Evolutionary conservation across 1,140 invertebrate species (phyloP).

Genomic region (Drosophila santomea): DNA sequence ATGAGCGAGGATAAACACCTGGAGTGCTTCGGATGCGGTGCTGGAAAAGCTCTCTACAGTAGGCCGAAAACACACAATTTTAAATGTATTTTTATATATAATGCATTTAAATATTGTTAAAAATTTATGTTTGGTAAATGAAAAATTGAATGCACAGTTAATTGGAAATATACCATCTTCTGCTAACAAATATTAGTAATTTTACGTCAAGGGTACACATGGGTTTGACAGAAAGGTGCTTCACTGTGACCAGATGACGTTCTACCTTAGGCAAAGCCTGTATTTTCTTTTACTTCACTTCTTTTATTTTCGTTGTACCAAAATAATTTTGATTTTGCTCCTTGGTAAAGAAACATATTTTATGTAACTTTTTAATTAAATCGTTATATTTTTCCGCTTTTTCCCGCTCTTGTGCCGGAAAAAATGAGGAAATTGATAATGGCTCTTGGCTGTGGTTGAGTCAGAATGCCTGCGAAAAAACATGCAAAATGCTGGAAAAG

Average conservation of each 20-base stretch:
- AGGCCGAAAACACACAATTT: neutral
- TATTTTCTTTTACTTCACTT: conserved; percentile 12
- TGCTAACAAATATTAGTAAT: neutral
- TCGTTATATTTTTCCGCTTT: conserved; percentile 39
- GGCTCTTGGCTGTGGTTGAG: conserved; percentile 48
- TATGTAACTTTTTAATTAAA: conserved; percentile 81
- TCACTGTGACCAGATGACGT: neutral
- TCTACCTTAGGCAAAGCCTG: conserved; percentile 7
- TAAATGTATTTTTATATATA: too few species aligned
- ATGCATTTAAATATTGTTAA: too few species aligned
- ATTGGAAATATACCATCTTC: too few species aligned
- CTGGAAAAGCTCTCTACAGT: conserved; percentile 6
- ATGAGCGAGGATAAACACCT: conserved; percentile 64
- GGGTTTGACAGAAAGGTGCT: neutral
- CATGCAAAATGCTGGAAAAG: conserved; percentile 60
- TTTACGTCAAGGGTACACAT: too few species aligned
- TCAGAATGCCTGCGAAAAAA: conserved; percentile 14
- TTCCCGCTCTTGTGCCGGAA: conserved; percentile 1
- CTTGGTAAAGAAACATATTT: conserved; percentile 57
- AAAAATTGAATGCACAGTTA: too few species aligned
- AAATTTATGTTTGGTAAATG: neutral
- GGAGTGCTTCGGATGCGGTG: conserved; percentile 15
- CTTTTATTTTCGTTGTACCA: conserved; percentile 8
- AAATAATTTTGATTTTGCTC: conserved; percentile 31
- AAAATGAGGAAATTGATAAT: conserved; percentile 64